Percentiles rank a stretch among this genome's conserved stretches.
Conservation (phyloP, 2,797 vertebrate genomes). For the Odontamblyopus rebecca region DNA sequence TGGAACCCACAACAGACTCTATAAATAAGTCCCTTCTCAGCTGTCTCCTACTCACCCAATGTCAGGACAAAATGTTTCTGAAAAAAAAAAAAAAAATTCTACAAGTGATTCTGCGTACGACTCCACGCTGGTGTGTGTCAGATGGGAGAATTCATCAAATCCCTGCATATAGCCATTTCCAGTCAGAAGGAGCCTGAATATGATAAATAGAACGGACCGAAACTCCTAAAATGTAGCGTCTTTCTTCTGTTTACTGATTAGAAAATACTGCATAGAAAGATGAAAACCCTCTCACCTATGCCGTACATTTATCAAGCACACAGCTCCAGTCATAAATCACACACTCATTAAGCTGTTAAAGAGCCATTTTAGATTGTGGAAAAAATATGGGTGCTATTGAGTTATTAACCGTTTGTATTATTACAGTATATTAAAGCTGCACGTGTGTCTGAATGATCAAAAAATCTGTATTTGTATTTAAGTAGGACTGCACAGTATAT, state of each 20-base stretch:
- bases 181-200: conserved; percentile 13
- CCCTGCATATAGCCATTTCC: conserved; percentile 40
- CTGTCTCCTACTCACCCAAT: conserved; percentile 24
- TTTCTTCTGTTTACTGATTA: conserved; percentile 37
- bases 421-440: not conserved
- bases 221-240: conserved; percentile 14
- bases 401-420: conserved; percentile 38
- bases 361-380: conserved; percentile 52
- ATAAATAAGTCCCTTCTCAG: conserved; percentile 37
- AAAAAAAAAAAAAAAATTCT: not conserved
- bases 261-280: conserved; percentile 38
- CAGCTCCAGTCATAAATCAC: conserved; percentile 54
- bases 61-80: conserved; percentile 52
- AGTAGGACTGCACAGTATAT: too few relatives aligned
- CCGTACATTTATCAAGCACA: conserved; percentile 50
- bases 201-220: conserved; percentile 36
- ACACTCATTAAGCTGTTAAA: conserved; percentile 64
- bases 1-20: conserved; percentile 12
- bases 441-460: not conserved
- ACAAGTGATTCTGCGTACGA: conserved; percentile 8
- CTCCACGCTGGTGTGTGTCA: conserved; percentile 11
- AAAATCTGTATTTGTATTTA: not conserved
- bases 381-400: conserved; percentile 53
- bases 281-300: conserved; percentile 48
- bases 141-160: conserved; percentile 8